phyloP scores from a whole-genome alignment of 1,140 invertebrate genomes.

The Oryctes rhinoceros region DNA sequence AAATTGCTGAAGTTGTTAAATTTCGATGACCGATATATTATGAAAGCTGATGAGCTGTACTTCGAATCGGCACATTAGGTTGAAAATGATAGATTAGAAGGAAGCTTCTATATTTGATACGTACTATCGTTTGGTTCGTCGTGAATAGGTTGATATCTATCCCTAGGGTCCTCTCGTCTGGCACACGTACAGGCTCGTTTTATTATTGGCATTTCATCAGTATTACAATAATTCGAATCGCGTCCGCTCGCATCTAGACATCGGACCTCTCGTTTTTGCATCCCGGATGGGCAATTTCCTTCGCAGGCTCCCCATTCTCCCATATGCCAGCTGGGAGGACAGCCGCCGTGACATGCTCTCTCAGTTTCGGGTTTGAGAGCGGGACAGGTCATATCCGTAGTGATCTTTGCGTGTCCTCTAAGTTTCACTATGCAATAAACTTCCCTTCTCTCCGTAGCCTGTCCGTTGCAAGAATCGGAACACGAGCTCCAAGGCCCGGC shows the following conservation, averaged over 20 bases:
- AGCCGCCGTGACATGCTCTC: slow-evolving; percentile 64
- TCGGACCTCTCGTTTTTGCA: slow-evolving; percentile 68
- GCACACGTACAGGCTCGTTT: slow-evolving; percentile 56
- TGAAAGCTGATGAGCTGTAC: too few relatives aligned
- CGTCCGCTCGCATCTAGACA: slow-evolving; percentile 66
- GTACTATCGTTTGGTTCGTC: slow-evolving; percentile 59
- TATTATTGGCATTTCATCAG: slow-evolving; percentile 51
- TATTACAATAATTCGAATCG: slow-evolving; percentile 51
- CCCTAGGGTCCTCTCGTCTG: slow-evolving; percentile 46
- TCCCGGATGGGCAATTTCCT: slow-evolving; percentile 66
- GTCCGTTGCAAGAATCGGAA: slow-evolving; percentile 57
- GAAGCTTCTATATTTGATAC: slow-evolving; percentile 45
- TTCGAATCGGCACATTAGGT: too few relatives aligned
- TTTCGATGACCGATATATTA: too few relatives aligned
- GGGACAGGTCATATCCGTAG: slow-evolving; percentile 58
- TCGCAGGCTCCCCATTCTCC: slow-evolving; percentile 71
- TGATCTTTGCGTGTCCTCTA: slow-evolving; percentile 55
- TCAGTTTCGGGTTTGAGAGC: slow-evolving; percentile 54
- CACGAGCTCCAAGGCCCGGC: slow-evolving; percentile 72
- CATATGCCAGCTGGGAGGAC: slow-evolving; percentile 67
- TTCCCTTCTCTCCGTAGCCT: slow-evolving; percentile 56
- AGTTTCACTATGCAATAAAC: slow-evolving; percentile 65
- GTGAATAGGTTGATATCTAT: slow-evolving; percentile 53
- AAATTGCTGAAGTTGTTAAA: too few relatives aligned
- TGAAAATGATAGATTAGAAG: too few relatives aligned